Conservation (phyloP, 2,113 vertebrate species). For the Dicerorhinus sumatrensis region DNA sequence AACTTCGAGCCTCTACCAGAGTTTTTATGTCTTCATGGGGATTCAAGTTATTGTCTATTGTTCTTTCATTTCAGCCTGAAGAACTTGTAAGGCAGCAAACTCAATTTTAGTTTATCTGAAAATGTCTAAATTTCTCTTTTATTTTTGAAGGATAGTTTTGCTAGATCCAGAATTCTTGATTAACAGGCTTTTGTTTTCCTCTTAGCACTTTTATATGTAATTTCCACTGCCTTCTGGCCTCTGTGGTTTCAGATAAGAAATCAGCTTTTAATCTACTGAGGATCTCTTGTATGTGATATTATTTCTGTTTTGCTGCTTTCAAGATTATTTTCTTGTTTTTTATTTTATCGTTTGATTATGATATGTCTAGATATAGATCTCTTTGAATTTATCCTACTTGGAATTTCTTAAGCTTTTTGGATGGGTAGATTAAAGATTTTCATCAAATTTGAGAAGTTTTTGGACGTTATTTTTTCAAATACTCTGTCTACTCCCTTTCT, state of each 20-base stretch:
- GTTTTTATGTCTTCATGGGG: neutral
- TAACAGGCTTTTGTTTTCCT: neutral
- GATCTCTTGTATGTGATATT: neutral
- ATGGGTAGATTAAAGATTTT: neutral
- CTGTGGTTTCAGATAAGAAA: neutral
- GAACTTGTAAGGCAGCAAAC: neutral
- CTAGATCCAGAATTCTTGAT: neutral
- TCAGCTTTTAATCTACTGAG: neutral
- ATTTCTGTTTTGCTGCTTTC: neutral
- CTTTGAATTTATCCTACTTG: neutral
- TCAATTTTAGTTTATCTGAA: neutral
- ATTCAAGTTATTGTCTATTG: neutral
- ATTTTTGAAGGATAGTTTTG: neutral
- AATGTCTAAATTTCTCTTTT: neutral
- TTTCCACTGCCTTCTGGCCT: neutral
- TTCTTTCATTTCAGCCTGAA: neutral
- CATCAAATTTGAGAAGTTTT: neutral
- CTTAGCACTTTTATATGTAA: neutral
- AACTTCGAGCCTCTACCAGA: neutral
- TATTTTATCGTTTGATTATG: neutral
- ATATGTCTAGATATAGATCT: neutral
- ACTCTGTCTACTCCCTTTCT: neutral
- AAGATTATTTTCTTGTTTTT: neutral
- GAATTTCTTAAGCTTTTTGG: neutral
- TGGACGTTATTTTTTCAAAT: neutral